Percentiles rank a stretch among this genome's conserved stretches.
Evolutionary conservation across 2,797 vertebrate species (phyloP).

Genomic region (Phrynocephalus guinanensis): DNA sequence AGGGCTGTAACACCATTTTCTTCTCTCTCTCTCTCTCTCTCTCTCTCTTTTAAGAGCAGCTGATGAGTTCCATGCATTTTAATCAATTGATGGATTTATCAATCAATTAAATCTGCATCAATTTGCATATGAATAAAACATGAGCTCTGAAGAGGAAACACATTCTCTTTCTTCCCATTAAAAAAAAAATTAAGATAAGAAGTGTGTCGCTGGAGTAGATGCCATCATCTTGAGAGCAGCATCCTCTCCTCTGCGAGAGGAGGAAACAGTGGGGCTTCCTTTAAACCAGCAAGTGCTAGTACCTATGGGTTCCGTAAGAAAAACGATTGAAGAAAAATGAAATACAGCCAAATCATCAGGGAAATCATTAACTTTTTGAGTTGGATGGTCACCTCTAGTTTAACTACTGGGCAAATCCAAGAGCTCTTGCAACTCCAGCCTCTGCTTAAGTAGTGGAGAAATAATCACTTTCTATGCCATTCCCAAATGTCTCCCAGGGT

Average conservation of each 20-base stretch:
- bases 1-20: neutral
- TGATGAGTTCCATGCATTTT: neutral
- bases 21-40: no score
- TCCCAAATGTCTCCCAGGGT: no score
- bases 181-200: neutral
- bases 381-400: neutral
- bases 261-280: neutral
- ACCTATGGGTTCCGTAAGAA: neutral
- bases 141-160: neutral
- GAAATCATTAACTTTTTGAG: neutral
- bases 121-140: conserved; percentile 8
- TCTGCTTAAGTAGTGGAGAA: neutral
- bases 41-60: no score
- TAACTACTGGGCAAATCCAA: no score
- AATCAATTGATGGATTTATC: conserved; percentile 14
- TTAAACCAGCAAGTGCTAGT: neutral
- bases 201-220: neutral
- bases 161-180: neutral
- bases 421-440: no score
- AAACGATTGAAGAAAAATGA: neutral
- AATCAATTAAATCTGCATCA: conserved; percentile 1
- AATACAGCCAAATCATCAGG: neutral
- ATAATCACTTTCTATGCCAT: no score
- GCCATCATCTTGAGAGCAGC: neutral
- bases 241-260: neutral